Conservation (phyloP, 2,797 vertebrate genomes). For the Pteropus rufus region DNA sequence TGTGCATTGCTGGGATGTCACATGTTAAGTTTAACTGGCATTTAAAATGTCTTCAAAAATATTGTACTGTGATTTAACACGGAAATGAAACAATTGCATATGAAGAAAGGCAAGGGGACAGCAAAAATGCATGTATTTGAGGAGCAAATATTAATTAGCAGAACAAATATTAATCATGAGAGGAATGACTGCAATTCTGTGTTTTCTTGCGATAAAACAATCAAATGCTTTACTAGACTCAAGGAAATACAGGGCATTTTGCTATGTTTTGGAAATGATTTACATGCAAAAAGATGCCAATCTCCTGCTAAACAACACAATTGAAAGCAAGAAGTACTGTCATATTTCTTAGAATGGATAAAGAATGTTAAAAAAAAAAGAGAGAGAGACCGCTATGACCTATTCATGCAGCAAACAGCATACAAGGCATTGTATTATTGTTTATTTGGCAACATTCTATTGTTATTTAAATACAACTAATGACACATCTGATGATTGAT, state of each 20-base stretch:
- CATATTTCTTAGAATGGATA: neutral
- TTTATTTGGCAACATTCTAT: neutral
- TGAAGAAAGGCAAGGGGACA: neutral
- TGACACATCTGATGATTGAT: neutral
- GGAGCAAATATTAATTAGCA: neutral
- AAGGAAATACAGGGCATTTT: neutral
- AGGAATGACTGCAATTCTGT: neutral
- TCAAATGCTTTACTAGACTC: neutral
- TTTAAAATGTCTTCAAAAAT: conserved; percentile 6
- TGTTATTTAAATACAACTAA: neutral
- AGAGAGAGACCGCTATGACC: neutral
- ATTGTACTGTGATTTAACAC: neutral
- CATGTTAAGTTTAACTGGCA: neutral
- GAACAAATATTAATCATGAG: neutral
- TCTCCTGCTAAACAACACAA: neutral
- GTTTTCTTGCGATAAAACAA: neutral
- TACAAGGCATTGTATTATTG: neutral
- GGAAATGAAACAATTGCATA: neutral
- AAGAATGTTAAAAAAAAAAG: conserved; percentile 19
- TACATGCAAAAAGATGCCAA: neutral
- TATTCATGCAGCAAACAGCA: neutral
- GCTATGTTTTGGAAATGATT: neutral
- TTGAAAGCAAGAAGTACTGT: neutral
- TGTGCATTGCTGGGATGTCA: neutral
- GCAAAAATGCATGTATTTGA: neutral